A percentile compares a stretch with the other conserved stretches of the same genome.
Evolutionary conservation across 1,140 invertebrate genomes (phyloP).

Genomic region (Battus philenor): DNA sequence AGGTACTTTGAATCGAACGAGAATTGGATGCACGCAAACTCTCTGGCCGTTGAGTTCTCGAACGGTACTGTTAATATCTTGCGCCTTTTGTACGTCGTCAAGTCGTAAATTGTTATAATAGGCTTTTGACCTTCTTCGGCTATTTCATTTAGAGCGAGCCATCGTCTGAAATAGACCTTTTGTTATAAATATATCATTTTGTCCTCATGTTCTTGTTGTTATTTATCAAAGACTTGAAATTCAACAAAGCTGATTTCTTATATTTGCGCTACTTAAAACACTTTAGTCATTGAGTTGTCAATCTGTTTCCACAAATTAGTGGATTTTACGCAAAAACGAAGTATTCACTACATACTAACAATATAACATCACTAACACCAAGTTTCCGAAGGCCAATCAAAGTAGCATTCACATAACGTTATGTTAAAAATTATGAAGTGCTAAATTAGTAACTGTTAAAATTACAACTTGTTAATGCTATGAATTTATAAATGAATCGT

Average conservation of each 20-base stretch:
- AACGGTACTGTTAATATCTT: slow-evolving; percentile 79
- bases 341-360: too few species aligned
- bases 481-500: too few species aligned
- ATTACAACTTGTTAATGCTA: too few species aligned
- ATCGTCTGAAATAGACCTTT: slow-evolving; percentile 69
- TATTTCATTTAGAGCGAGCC: slow-evolving; percentile 68
- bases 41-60: slow-evolving; percentile 68
- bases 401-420: too few species aligned
- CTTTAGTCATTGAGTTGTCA: neutral
- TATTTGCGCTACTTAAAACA: neutral
- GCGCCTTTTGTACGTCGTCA: slow-evolving; percentile 78
- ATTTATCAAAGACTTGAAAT: neutral
- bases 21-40: slow-evolving; percentile 85
- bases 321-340: slow-evolving; percentile 1
- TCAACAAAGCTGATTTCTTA: neutral
- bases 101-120: slow-evolving; percentile 81
- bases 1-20: slow-evolving; percentile 87
- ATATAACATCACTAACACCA: too few species aligned
- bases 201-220: neutral
- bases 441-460: too few species aligned
- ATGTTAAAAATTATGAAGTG: too few species aligned
- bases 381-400: too few species aligned
- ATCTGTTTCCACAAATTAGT: neutral
- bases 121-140: slow-evolving; percentile 70
- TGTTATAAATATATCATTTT: neutral